Evolutionary conservation across 2,113 vertebrate species (phyloP).

Genomic region (Pachycephala philippinensis): DNA sequence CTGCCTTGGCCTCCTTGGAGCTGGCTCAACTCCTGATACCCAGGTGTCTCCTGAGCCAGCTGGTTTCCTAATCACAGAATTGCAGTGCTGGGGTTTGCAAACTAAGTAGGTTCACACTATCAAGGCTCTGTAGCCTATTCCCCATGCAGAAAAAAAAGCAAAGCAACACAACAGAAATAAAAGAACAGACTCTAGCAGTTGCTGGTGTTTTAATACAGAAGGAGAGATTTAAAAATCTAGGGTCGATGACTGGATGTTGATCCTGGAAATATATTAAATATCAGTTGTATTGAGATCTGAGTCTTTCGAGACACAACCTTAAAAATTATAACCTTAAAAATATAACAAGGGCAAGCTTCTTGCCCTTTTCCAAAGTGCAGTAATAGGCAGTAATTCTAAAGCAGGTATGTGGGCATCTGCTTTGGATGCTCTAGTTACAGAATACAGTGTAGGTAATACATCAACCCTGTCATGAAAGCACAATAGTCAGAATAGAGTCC

Average conservation of each 20-base stretch:
- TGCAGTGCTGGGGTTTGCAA: background rate
- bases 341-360: background rate
- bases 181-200: background rate
- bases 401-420: background rate
- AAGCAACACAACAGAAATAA: background rate
- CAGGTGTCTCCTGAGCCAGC: background rate
- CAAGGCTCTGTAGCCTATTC: background rate
- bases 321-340: background rate
- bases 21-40: background rate
- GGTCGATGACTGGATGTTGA: background rate
- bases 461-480: background rate
- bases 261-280: background rate
- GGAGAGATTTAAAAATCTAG: background rate
- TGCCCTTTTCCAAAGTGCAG: background rate
- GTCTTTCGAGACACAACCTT: background rate
- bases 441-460: background rate
- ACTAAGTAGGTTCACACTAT: background rate
- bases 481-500: slow-evolving; percentile 13
- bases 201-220: accelerated
- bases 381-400: slow-evolving; percentile 23
- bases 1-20: background rate
- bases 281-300: background rate
- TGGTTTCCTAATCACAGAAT: background rate
- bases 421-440: background rate
- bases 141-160: background rate